A percentile compares a stretch with the other conserved stretches of the same genome.
phyloP scores from a whole-genome alignment of 1,140 invertebrate genomes.

The Drosophila ambigua region DNA sequence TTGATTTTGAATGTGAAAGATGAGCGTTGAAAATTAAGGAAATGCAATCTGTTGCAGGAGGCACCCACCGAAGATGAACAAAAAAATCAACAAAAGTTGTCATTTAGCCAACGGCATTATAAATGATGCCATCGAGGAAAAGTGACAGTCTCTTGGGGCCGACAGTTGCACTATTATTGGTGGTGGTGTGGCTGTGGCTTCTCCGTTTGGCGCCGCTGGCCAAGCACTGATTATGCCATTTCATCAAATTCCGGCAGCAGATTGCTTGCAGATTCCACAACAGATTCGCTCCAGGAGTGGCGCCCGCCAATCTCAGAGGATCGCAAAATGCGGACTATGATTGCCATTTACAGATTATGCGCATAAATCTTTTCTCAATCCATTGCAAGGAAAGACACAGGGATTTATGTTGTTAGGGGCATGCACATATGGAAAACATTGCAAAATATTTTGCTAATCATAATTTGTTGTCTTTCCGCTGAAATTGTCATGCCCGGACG shows the following conservation, averaged over 20 bases:
- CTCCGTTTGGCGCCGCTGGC: conserved; percentile 47
- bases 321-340: conserved; percentile 21
- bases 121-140: conserved; percentile 73
- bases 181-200: conserved; percentile 42
- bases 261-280: conserved; percentile 25
- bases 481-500: conserved; percentile 23
- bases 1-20: conserved; percentile 59
- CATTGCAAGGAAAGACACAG: conserved; percentile 32
- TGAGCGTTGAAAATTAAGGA: conserved; percentile 76
- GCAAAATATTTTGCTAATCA: conserved; percentile 51
- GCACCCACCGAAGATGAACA: conserved; percentile 53
- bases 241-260: conserved; percentile 63
- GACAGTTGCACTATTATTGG: conserved; percentile 14
- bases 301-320: conserved; percentile 31
- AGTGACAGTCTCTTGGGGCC: conserved; percentile 64
- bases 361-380: conserved; percentile 48
- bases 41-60: conserved; percentile 55
- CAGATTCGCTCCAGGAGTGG: conserved; percentile 38
- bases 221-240: conserved; percentile 50
- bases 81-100: conserved; percentile 68
- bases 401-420: conserved; percentile 24
- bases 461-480: conserved; percentile 21
- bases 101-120: conserved; percentile 76
- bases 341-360: conserved; percentile 72
- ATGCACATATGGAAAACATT: conserved; percentile 32